Evolutionary conservation across 2,797 vertebrate species (phyloP).

Genomic region (Mormyrus proboscirostris): DNA sequence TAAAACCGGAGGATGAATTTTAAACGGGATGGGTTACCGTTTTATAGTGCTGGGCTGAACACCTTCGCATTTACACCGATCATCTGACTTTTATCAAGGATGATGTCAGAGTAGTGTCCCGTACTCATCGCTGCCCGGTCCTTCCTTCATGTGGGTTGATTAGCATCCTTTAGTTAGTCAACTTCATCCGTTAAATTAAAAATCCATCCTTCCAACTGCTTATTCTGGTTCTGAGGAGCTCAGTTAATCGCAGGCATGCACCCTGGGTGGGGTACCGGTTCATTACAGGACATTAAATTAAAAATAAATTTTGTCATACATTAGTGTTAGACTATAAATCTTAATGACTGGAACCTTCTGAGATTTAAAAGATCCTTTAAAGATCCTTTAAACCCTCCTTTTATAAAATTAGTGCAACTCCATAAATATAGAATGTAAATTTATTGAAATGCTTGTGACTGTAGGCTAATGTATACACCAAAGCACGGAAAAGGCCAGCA

Average conservation of each 20-base stretch:
- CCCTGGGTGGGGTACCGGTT: background rate
- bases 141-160: background rate
- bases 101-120: background rate
- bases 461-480: background rate
- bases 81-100: background rate
- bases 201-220: background rate
- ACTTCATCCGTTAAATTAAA: background rate
- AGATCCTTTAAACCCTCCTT: background rate
- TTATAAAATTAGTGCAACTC: background rate
- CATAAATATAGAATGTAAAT: background rate
- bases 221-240: background rate
- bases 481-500: background rate
- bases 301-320: background rate
- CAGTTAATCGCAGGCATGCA: background rate
- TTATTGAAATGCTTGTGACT: background rate
- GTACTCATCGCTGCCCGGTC: background rate
- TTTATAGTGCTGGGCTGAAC: slow-evolving; percentile 17
- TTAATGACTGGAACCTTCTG: background rate
- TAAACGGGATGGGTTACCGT: slow-evolving; percentile 20
- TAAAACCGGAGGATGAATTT: slow-evolving; percentile 27
- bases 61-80: background rate
- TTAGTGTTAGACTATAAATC: background rate
- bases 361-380: background rate
- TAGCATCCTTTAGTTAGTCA: background rate
- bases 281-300: background rate